Evolutionary conservation across 23 tunicate species (phyloP).

Genomic region (Trididemnum miniatum): DNA sequence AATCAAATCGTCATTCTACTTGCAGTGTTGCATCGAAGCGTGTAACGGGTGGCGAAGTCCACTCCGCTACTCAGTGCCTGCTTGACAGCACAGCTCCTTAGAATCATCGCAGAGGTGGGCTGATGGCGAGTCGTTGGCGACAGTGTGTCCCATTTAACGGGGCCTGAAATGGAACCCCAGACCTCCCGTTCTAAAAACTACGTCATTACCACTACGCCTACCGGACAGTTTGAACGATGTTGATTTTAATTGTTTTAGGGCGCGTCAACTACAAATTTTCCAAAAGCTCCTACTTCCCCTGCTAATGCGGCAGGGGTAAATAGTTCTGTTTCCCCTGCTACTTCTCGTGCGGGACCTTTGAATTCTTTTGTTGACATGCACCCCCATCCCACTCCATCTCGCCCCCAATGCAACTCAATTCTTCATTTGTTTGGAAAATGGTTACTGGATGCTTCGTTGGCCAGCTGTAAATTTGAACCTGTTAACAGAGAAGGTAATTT

Average conservation of each 20-base stretch:
- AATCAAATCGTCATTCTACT: too few relatives aligned
- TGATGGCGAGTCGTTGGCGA: too few relatives aligned
- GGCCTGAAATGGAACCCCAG: too few relatives aligned
- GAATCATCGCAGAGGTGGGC: too few relatives aligned
- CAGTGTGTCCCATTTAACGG: too few relatives aligned
- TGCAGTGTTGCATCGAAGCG: too few relatives aligned
- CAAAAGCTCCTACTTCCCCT: slow-evolving; percentile 43
- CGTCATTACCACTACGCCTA: too few relatives aligned
- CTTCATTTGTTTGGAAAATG: slow-evolving; percentile 86
- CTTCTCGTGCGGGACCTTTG: not conserved
- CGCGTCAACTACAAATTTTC: slow-evolving; percentile 3
- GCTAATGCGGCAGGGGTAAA: not conserved
- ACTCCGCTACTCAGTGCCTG: too few relatives aligned
- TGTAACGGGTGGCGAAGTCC: too few relatives aligned
- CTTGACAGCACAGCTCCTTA: too few relatives aligned
- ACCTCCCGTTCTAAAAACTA: too few relatives aligned
- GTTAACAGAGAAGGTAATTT: not conserved
- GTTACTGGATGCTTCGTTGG: slow-evolving; percentile 90
- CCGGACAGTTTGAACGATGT: too few relatives aligned
- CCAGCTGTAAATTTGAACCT: slow-evolving; percentile 63
- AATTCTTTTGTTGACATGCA: slow-evolving; percentile 66
- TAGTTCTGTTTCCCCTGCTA: slow-evolving; percentile 1
- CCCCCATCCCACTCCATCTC: slow-evolving; percentile 51
- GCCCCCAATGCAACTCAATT: slow-evolving; percentile 87
- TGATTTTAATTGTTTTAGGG: slow-evolving; percentile 35